phyloP scores from a whole-genome alignment of 1,140 invertebrate species.

The Xylocopa sonorina region DNA sequence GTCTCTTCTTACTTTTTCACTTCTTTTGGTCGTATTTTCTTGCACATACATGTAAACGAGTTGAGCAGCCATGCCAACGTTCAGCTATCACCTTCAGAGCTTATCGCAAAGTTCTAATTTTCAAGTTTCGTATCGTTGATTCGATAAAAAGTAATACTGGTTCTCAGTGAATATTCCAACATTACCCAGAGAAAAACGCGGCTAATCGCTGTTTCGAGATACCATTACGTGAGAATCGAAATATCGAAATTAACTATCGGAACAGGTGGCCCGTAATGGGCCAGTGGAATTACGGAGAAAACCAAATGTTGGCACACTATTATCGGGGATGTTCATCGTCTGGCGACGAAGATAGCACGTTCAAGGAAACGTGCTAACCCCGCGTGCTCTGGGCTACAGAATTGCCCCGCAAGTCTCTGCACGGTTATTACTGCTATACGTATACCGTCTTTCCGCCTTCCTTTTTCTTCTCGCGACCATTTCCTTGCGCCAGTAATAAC shows the following conservation, averaged over 20 bases:
- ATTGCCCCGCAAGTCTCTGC: conserved; percentile 2
- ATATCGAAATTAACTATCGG: conserved; percentile 49
- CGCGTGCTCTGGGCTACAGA: neutral
- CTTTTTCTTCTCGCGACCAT: neutral
- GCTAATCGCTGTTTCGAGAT: neutral
- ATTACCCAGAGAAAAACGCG: neutral
- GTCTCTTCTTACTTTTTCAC: neutral
- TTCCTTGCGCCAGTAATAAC: neutral
- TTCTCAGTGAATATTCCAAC: neutral
- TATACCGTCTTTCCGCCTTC: neutral
- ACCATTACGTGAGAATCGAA: conserved; percentile 19
- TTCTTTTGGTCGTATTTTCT: too few species aligned
- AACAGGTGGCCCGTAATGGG: conserved; percentile 53
- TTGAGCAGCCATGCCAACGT: too few species aligned
- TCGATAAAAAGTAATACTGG: neutral
- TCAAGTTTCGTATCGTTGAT: neutral
- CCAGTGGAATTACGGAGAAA: conserved; percentile 38
- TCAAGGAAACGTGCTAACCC: conserved; percentile 17
- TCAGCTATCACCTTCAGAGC: too few species aligned
- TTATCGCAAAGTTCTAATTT: too few species aligned
- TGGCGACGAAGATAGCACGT: conserved; percentile 42
- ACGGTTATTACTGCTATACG: conserved; percentile 40
- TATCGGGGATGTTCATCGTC: conserved; percentile 56
- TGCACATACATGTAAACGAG: too few species aligned
- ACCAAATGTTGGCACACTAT: conserved; percentile 53